Base-by-base conservation (phyloP, 2,888 invertebrate species). In the Ormyrus pomaceus region DNA sequence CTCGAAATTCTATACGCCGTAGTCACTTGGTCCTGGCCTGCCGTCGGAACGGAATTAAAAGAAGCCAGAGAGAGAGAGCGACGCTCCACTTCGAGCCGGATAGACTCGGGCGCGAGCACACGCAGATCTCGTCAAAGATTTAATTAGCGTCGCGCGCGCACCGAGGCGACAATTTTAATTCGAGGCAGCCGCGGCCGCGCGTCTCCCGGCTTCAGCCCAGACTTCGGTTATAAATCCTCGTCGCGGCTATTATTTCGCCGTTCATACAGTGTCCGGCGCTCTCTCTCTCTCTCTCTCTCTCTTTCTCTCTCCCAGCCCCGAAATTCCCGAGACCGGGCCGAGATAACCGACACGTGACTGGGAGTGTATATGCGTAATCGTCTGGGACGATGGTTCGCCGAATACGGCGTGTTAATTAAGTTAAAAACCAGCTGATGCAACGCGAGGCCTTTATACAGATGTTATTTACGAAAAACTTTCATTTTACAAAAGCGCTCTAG, bases 161-260 rank as follows among this genome's bases (percentile, higher is more conserved):
- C 83, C 19, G 82, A 83, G 82, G 83, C 84, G 84, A 82, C 85
- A 84, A 84, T 85, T 86, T 85, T 85, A 86, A 86, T 86, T 85
- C 83, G 83, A 84, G 79, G 64, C 80, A 19, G 19, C 19, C 19
- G 19, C 19, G 19, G 19, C 19, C 19, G 19, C 78, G 82, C 45
- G 55, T 46, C 7, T 5, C 46, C 4, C 69, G 6, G n/a, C 8
- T 34, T 46, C 34, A 45, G 53, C 10, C 56, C 68, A 83, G 72
- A 83, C 84, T 85, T 84, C 83, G 84, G 81, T 80, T 84, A 86
- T 87, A 86, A 88, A 89, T 88, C 85, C 83, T 76, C 83, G 68
- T 45, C 45, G 82, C 58, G 84, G 86, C 86, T 86, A 87, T 87
- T 86, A 87, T 87, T 87, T 86, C 79, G 80, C 34, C 8, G 61